Conservation (phyloP, 2,797 vertebrate species). For the Craterocephalus amniculus region DNA sequence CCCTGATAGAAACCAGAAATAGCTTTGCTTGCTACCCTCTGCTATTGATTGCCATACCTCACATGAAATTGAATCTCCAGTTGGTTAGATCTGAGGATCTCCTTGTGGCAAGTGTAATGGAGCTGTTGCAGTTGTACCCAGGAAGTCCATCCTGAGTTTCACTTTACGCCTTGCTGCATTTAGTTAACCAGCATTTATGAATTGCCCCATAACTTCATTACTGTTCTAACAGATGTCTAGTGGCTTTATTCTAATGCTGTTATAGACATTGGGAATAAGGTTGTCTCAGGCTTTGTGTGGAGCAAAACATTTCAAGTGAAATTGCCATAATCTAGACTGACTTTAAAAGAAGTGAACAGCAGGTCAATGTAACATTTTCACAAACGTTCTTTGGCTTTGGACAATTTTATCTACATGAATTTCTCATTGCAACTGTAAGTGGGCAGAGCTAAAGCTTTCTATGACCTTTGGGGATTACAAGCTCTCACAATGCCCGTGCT, state of each 20-base stretch:
- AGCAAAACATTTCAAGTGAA: constrained; percentile 7
- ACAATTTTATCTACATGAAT: constrained; percentile 33
- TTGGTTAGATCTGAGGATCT: constrained; percentile 69
- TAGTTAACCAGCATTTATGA: constrained; percentile 51
- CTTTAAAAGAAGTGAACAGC: constrained; percentile 18
- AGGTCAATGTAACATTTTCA: constrained; percentile 25
- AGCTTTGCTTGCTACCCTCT: constrained; percentile 58
- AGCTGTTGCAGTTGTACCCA: constrained; percentile 63
- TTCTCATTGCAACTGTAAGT: constrained; percentile 14
- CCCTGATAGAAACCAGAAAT: constrained; percentile 64
- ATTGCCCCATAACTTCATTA: constrained; percentile 42
- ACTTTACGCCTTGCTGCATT: constrained; percentile 48
- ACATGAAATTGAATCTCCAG: constrained; percentile 69
- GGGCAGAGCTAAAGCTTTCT: constrained; percentile 4
- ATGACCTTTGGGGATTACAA: constrained; percentile 27
- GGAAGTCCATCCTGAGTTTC: constrained; percentile 65
- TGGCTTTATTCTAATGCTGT: constrained; percentile 29
- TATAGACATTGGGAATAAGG: constrained; percentile 15
- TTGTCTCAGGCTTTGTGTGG: constrained; percentile 3
- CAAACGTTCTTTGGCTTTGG: constrained; percentile 25
- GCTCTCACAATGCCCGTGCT: constrained; percentile 16
- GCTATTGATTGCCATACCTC: constrained; percentile 71
- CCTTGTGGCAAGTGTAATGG: constrained; percentile 66
- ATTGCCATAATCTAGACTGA: constrained; percentile 17
- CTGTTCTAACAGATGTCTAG: constrained; percentile 19